These are phyloP conservation scores for Nycticryphes semicollaris DNA, from an alignment of 2,113 vertebrate species.

Conservation along the genomic window DNA sequence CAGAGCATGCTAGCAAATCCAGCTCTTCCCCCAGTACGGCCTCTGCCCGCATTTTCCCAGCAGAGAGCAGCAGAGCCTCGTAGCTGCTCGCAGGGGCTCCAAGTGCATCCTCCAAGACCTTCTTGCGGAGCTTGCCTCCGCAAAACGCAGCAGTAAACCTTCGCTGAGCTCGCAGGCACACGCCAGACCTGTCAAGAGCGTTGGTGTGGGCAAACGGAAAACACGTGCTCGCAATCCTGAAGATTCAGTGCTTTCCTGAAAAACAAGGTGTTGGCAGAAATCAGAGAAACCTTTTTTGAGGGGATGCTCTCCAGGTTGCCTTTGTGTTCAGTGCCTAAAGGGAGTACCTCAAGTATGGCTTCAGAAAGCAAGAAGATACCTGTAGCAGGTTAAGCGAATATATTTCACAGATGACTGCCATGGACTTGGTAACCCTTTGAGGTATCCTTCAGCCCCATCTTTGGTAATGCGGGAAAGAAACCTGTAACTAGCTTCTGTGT, in stretches of 20 bases:
- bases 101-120: background rate
- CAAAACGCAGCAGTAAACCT: background rate
- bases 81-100: background rate
- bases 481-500: background rate
- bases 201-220: background rate
- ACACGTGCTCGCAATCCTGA: background rate
- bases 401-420: background rate
- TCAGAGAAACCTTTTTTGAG: background rate
- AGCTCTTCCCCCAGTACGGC: background rate
- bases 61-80: slow-evolving; percentile 62
- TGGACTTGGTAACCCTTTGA: background rate
- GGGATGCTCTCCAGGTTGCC: background rate
- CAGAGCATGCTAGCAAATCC: background rate
- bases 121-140: background rate
- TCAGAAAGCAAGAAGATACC: background rate
- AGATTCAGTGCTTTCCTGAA: background rate
- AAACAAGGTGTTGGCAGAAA: background rate
- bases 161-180: background rate
- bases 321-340: background rate
- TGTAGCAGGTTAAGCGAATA: background rate
- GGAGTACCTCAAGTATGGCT: background rate
- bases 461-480: background rate
- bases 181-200: background rate
- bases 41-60: slow-evolving; percentile 11
- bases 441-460: background rate